phyloP scores from a whole-genome alignment of 2,888 invertebrate genomes.

The Arge pagana region DNA sequence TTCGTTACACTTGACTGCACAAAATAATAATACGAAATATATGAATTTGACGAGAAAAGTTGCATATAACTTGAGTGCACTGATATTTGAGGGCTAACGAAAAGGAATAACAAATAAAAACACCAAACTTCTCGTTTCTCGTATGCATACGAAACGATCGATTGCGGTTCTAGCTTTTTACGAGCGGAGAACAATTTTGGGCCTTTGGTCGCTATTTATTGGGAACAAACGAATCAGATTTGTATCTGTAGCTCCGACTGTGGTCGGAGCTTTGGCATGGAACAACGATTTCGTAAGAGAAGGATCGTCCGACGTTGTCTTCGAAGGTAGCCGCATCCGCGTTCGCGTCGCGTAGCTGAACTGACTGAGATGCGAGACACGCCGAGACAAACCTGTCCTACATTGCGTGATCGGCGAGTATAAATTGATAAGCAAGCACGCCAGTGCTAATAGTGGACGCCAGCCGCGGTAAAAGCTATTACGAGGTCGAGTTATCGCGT shows the following conservation, averaged over 20 bases:
- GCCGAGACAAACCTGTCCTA: background rate
- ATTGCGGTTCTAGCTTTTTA: background rate
- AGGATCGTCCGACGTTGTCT: background rate
- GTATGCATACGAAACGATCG: conserved; percentile 26
- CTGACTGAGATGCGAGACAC: too few species aligned
- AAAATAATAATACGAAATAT: too few species aligned
- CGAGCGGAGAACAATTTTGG: too few species aligned
- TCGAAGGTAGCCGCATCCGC: background rate
- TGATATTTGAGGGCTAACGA: conserved; percentile 25
- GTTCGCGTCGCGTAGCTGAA: too few species aligned
- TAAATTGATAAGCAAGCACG: background rate
- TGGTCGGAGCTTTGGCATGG: background rate
- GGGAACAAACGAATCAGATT: background rate
- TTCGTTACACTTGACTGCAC: too few species aligned
- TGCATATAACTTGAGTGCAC: conserved; percentile 21
- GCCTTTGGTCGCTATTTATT: background rate
- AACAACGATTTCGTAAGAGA: background rate
- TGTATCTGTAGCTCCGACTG: background rate
- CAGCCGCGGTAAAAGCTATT: background rate
- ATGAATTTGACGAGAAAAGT: too few species aligned
- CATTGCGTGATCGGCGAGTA: background rate
- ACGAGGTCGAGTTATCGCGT: background rate
- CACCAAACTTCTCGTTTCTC: conserved; percentile 26
- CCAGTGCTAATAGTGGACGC: background rate
- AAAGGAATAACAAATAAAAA: conserved; percentile 22